Evolutionary conservation across 2,888 invertebrate genomes (phyloP).

Genomic region (Spilarctia lutea): DNA sequence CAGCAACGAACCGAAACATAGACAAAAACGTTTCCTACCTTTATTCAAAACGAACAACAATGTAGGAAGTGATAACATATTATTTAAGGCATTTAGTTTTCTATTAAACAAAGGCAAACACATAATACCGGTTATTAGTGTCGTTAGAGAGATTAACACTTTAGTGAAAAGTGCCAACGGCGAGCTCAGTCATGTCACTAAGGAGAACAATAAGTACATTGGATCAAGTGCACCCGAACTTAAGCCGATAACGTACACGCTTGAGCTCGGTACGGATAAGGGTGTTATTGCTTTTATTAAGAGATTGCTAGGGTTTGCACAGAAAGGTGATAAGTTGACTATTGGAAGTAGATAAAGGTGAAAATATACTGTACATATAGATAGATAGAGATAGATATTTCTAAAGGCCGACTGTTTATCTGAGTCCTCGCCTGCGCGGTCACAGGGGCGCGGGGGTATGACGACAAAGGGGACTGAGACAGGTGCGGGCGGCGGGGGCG

Average conservation of each 20-base stretch:
- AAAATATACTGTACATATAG: slow-evolving; percentile 13
- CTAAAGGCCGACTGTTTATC: too few species aligned
- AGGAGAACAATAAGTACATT: slow-evolving; percentile 70
- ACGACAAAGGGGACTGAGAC: too few species aligned
- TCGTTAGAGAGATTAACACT: slow-evolving; percentile 73
- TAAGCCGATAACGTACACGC: slow-evolving; percentile 57
- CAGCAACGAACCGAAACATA: slow-evolving; percentile 14
- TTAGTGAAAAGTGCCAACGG: slow-evolving; percentile 69
- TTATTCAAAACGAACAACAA: slow-evolving; percentile 55
- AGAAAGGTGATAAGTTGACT: slow-evolving; percentile 65
- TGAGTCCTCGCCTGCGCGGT: too few species aligned
- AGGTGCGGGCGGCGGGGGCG: too few species aligned
- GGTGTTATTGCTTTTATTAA: slow-evolving; percentile 63
- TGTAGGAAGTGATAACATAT: slow-evolving; percentile 60
- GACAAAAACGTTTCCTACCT: slow-evolving; percentile 64
- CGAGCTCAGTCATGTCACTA: slow-evolving; percentile 65
- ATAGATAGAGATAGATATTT: too few species aligned
- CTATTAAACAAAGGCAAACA: slow-evolving; percentile 63
- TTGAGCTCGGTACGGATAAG: slow-evolving; percentile 67
- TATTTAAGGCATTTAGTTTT: slow-evolving; percentile 67
- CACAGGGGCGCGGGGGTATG: too few species aligned
- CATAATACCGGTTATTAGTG: slow-evolving; percentile 68
- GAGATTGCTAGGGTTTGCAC: slow-evolving; percentile 62
- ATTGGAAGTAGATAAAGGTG: slow-evolving; percentile 57
- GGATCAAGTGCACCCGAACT: slow-evolving; percentile 58